Conservation (phyloP, 2,797 vertebrate species). For the Naso thynnoides region DNA sequence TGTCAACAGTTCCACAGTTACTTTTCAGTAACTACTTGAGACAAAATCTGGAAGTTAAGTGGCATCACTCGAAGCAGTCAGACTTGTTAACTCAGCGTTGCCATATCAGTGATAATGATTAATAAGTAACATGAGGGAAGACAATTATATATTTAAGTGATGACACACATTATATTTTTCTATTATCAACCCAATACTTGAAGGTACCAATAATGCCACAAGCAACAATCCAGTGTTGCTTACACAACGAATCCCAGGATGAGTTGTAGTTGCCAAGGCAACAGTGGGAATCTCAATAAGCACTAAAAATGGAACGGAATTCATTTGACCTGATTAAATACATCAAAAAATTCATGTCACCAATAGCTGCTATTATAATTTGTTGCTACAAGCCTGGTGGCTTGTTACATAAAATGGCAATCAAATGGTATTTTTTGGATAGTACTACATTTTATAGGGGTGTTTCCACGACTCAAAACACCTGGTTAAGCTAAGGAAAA, state of each 20-base stretch:
- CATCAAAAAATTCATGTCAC: not conserved
- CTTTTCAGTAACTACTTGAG: constrained; percentile 20
- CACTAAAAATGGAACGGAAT: not conserved
- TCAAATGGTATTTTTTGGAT: not conserved
- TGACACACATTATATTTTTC: constrained; percentile 27
- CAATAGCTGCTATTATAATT: not conserved
- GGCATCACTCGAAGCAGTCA: constrained; percentile 28
- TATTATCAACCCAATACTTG: not conserved
- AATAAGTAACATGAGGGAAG: constrained; percentile 13
- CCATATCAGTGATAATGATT: constrained; percentile 32
- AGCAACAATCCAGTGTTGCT: not conserved
- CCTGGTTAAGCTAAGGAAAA: not conserved
- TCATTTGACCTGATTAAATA: not conserved
- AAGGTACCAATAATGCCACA: not conserved
- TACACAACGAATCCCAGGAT: not conserved
- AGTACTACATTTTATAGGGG: constrained; percentile 5
- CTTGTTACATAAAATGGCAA: not conserved
- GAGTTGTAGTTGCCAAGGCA: not conserved
- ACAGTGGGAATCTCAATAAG: not conserved
- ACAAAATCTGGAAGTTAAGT: constrained; percentile 15
- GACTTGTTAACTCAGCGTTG: constrained; percentile 35
- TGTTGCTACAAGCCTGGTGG: not conserved
- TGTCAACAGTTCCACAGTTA: not conserved
- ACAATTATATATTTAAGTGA: constrained; percentile 22
- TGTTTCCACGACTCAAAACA: not conserved